phyloP scores from a whole-genome alignment of 2,113 vertebrate genomes.

The Tachysurus vachellii region DNA sequence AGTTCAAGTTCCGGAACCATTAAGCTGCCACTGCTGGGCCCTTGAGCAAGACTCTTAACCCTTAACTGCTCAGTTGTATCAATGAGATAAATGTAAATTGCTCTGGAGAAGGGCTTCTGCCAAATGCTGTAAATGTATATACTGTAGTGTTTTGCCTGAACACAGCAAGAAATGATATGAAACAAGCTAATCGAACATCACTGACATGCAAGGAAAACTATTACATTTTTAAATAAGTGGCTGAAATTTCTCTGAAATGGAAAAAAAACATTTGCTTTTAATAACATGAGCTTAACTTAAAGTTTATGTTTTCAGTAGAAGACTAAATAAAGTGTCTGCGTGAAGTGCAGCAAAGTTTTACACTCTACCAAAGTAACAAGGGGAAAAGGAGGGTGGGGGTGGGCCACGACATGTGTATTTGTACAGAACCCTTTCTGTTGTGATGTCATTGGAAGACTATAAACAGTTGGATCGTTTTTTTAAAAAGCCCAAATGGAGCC shows the following conservation, averaged over 20 bases:
- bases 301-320: slow-evolving; percentile 71
- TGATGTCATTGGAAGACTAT: slow-evolving; percentile 70
- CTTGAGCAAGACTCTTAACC: too few relatives aligned
- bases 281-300: slow-evolving; percentile 68
- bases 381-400: neutral
- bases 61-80: too few relatives aligned
- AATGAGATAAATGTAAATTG: too few relatives aligned
- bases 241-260: neutral
- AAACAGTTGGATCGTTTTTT: slow-evolving; percentile 65
- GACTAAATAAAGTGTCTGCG: slow-evolving; percentile 70
- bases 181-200: neutral
- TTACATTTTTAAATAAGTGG: neutral
- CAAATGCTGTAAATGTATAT: too few relatives aligned
- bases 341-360: slow-evolving; percentile 56
- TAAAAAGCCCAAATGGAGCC: slow-evolving; percentile 45
- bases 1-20: too few relatives aligned
- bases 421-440: slow-evolving; percentile 60
- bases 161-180: too few relatives aligned
- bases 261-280: slow-evolving; percentile 62
- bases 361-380: slow-evolving; percentile 59
- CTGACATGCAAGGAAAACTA: neutral
- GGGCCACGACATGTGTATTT: slow-evolving; percentile 63
- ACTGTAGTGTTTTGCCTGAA: too few relatives aligned
- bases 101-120: too few relatives aligned
- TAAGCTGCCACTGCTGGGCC: too few relatives aligned